phyloP scores from a whole-genome alignment of 35 echinoderm and acorn worm genomes.

The Heliocidaris erythrogramma region DNA sequence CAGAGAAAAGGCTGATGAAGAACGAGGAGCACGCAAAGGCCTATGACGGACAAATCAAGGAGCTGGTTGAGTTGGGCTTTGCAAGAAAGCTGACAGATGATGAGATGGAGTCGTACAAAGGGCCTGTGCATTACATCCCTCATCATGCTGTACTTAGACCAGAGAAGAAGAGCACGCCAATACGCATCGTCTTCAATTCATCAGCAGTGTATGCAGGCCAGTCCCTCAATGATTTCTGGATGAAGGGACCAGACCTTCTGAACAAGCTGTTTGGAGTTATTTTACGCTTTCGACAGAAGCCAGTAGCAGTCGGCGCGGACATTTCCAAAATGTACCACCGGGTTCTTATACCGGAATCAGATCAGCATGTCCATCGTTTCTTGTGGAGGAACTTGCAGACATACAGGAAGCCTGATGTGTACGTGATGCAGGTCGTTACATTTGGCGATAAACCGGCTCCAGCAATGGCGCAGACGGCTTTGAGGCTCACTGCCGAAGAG shows the following conservation, averaged over 20 bases:
- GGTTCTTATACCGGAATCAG: slow-evolving; percentile 64
- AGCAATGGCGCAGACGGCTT: slow-evolving; percentile 58
- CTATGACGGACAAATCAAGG: too few relatives aligned
- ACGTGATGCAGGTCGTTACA: slow-evolving; percentile 57
- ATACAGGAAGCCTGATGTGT: slow-evolving; percentile 43
- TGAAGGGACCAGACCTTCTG: slow-evolving; percentile 64
- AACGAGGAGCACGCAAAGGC: too few relatives aligned
- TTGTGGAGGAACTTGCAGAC: slow-evolving; percentile 59
- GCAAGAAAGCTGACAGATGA: too few relatives aligned
- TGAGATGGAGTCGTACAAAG: too few relatives aligned
- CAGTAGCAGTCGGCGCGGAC: slow-evolving; percentile 48
- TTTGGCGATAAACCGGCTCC: slow-evolving; percentile 54
- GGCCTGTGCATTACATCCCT: too few relatives aligned
- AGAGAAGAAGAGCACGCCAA: too few relatives aligned
- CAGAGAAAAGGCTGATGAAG: too few relatives aligned
- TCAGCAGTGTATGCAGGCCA: slow-evolving; percentile 53
- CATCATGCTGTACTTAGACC: too few relatives aligned
- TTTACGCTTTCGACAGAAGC: slow-evolving; percentile 51
- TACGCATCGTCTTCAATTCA: slow-evolving; percentile 52
- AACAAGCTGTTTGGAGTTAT: slow-evolving; percentile 57
- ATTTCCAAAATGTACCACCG: slow-evolving; percentile 60
- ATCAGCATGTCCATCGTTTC: slow-evolving; percentile 64
- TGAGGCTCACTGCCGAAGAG: slow-evolving; percentile 53
- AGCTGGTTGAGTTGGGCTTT: too few relatives aligned
- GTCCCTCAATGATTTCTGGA: slow-evolving; percentile 56